Percentiles rank a stretch among this genome's conserved stretches.
Evolutionary conservation across 1,140 invertebrate species (phyloP).

Genomic region (Cydia splendana): DNA sequence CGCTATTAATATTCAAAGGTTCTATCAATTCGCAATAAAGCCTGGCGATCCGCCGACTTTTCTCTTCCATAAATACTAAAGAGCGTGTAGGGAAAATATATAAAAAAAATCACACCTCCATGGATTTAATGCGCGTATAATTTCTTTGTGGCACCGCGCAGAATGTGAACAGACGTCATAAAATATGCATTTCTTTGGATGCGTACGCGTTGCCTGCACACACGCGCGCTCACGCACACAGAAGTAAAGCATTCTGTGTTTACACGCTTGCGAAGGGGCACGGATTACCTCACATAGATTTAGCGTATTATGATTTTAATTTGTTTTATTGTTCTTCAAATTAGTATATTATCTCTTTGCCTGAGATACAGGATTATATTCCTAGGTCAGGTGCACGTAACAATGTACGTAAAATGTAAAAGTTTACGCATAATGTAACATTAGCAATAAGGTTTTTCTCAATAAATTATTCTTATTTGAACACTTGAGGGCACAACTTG

Average conservation of each 20-base stretch:
- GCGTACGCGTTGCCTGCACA: constrained; percentile 51
- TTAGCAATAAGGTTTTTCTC: too few relatives aligned
- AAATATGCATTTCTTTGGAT: constrained; percentile 77
- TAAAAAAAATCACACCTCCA: constrained; percentile 71
- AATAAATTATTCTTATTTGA: too few relatives aligned
- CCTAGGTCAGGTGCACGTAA: too few relatives aligned
- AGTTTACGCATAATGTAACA: too few relatives aligned
- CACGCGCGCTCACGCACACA: constrained; percentile 32
- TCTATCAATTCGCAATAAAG: constrained; percentile 16
- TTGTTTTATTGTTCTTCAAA: too few relatives aligned
- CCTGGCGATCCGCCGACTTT: constrained; percentile 13
- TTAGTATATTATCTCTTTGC: too few relatives aligned
- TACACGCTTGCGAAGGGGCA: constrained; percentile 30
- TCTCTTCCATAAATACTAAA: constrained; percentile 25
- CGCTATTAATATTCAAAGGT: constrained; percentile 29
- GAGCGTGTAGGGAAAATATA: constrained; percentile 46
- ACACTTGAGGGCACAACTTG: constrained; percentile 43
- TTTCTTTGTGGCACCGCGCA: constrained; percentile 78
- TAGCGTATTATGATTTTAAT: too few relatives aligned
- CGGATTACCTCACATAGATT: not conserved
- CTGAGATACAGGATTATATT: too few relatives aligned
- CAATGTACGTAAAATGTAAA: too few relatives aligned
- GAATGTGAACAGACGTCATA: constrained; percentile 77
- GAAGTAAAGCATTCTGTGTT: constrained; percentile 17
- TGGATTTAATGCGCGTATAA: constrained; percentile 78